phyloP scores from a whole-genome alignment of 2,888 invertebrate species.

The Achlya flavicornis region DNA sequence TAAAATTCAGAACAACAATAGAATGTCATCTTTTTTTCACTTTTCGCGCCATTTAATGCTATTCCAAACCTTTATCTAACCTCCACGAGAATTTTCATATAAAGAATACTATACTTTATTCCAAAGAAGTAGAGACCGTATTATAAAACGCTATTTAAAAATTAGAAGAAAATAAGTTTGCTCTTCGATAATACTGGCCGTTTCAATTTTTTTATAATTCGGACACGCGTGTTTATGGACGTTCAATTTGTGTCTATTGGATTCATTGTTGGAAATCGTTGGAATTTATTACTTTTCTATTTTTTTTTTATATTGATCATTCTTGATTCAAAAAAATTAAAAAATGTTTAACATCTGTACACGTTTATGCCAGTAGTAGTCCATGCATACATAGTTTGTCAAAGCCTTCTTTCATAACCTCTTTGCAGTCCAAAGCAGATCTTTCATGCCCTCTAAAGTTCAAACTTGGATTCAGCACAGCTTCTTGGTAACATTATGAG shows the following conservation, averaged over 20 bases:
- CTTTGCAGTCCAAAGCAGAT: too few species aligned
- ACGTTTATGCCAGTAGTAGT: too few species aligned
- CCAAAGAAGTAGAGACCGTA: slow-evolving; percentile 28
- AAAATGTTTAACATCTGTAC: too few species aligned
- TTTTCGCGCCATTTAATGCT: slow-evolving; percentile 82
- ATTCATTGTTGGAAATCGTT: slow-evolving; percentile 57
- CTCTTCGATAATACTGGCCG: slow-evolving; percentile 36
- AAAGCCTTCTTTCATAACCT: too few species aligned
- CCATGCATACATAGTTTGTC: too few species aligned
- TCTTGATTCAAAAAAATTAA: not conserved
- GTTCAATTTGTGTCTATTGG: slow-evolving; percentile 77
- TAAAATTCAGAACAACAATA: slow-evolving; percentile 75
- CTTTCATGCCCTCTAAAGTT: not conserved
- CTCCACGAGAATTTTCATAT: slow-evolving; percentile 27
- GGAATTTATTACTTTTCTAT: slow-evolving; percentile 56
- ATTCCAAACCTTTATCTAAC: slow-evolving; percentile 56
- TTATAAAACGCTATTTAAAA: slow-evolving; percentile 19
- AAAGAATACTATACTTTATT: slow-evolving; percentile 44
- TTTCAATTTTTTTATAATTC: slow-evolving; percentile 53
- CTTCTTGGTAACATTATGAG: slow-evolving; percentile 34
- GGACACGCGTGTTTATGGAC: slow-evolving; percentile 72
- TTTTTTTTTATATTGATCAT: not conserved
- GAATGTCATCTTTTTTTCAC: slow-evolving; percentile 73
- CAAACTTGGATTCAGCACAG: slow-evolving; percentile 23
- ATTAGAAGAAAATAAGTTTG: slow-evolving; percentile 19